Base-by-base conservation (phyloP, 2,113 vertebrate genomes). In the Catagonus wagneri region DNA sequence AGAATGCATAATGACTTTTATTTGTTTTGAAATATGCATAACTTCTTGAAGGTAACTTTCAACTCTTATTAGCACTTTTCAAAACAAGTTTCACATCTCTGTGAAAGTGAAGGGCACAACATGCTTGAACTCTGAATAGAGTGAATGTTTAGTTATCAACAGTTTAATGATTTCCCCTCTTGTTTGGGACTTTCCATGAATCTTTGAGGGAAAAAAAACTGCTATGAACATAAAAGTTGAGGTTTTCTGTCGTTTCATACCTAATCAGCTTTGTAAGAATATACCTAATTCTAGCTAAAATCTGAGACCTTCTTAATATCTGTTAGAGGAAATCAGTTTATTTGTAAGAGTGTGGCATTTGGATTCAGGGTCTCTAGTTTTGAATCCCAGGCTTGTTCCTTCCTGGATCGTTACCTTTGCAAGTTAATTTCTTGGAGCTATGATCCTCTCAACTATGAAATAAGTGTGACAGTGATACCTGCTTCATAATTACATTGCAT, bases 21-120 rank as follows among this genome's bases (percentile, higher is more conserved):
- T 98, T 98, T 98, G 98, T 98, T 97, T 98, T 98, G 97, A 99
- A 98, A 98, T 98, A 98, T 98, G 97, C 98, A 98, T 97, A 98
- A 97, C 97, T 98, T 98, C 97, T 98, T 99, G 97, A 99, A 98
- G 98, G 98, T 99, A 98, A 98, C 98, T 98, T 99, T 98, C 98
- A 98, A 71, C 86, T 98, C 98, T 97, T 94, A 98, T 98, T 98
- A 98, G 83, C 97, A 93, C 69, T 94, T 96, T 98, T 94, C 97
- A 96, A 98, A 98, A 97, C 39, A 72, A 80, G 29, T 93, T 96
- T 96, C 71, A 69, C 69, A 75, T 69, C 83, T 74, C 27, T 94
- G 20, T 96, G 91, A 97, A 96, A 98, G 80, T n/a, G 79, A 93
- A 98, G 84, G 29, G 83, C 89, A 90, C 20, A 83, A 84, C 89